These are phyloP conservation scores for Anomalospiza imberbis DNA, from an alignment of 2,797 vertebrate genomes.

Conservation along the genomic window DNA sequence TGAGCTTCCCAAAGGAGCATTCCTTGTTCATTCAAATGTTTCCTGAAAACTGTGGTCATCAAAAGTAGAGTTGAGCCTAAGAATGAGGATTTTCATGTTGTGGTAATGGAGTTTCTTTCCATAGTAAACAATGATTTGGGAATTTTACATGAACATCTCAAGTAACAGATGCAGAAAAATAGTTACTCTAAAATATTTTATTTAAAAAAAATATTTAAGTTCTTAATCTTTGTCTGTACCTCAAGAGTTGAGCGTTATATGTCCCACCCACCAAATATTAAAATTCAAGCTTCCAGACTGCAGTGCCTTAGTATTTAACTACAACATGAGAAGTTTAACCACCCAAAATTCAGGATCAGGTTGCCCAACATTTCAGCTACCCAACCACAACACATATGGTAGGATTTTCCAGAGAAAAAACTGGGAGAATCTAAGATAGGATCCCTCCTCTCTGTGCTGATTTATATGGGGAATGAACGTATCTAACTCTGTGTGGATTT, in stretches of 20 bases:
- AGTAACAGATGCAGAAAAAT: background rate
- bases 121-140: background rate
- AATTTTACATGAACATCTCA: background rate
- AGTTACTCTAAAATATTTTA: background rate
- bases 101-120: background rate
- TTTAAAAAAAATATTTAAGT: background rate
- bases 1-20: background rate
- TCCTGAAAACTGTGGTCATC: background rate
- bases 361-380: constrained; percentile 22
- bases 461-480: background rate
- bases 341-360: background rate
- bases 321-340: background rate
- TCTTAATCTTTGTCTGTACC: background rate
- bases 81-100: background rate
- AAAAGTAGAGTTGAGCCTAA: background rate
- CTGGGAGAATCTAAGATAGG: background rate
- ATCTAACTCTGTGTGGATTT: background rate
- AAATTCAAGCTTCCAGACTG: background rate
- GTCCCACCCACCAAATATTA: background rate
- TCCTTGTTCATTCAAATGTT: background rate
- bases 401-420: constrained; percentile 12
- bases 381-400: constrained; percentile 23
- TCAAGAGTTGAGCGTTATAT: background rate
- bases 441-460: background rate
- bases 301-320: background rate